phyloP scores from a whole-genome alignment of 2,113 vertebrate species.

The Bubo blakistoni region DNA sequence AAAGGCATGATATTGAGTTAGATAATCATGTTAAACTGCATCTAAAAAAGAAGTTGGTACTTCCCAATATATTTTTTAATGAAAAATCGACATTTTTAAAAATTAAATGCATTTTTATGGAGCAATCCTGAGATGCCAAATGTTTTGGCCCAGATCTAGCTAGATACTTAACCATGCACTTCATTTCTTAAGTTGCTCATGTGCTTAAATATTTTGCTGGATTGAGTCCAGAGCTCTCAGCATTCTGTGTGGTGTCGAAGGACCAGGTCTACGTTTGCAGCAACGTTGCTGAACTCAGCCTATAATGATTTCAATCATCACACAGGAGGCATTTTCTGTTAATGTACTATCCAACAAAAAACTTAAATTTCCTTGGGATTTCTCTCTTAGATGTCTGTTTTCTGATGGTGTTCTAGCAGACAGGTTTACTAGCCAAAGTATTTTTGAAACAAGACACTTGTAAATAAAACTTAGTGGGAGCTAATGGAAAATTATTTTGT shows the following conservation, averaged over 20 bases:
- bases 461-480: neutral
- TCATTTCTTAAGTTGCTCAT: constrained; percentile 21
- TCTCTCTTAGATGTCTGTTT: neutral
- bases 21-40: neutral
- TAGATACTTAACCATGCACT: constrained; percentile 3
- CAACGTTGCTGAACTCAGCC: neutral
- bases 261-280: neutral
- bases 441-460: neutral
- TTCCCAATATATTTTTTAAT: neutral
- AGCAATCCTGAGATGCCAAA: constrained; percentile 16
- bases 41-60: neutral
- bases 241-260: constrained; percentile 1
- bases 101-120: constrained; percentile 28
- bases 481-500: neutral
- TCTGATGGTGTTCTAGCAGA: neutral
- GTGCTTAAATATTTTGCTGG: constrained; percentile 35
- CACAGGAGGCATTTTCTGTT: neutral
- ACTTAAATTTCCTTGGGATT: neutral
- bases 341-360: neutral
- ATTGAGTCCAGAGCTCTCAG: neutral
- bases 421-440: neutral
- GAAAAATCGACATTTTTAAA: neutral
- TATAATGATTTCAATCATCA: neutral
- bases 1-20: neutral
- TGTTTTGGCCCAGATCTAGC: constrained; percentile 19